Evolutionary conservation across 1,140 invertebrate genomes (phyloP).

Genomic region (Drosophila dunni): DNA sequence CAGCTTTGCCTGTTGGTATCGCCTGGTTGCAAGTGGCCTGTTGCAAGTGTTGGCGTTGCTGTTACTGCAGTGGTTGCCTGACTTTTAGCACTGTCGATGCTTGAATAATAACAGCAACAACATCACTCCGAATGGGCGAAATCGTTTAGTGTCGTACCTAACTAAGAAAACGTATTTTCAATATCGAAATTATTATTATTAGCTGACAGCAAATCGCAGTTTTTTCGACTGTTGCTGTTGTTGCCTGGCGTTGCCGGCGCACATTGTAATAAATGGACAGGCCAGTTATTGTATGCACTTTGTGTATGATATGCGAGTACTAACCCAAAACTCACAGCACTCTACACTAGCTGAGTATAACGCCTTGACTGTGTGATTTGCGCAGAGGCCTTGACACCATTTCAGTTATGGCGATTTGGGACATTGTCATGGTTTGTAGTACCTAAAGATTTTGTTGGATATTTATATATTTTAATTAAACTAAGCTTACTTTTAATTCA

Average conservation of each 20-base stretch:
- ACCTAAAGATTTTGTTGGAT: too few species aligned
- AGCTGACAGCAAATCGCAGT: constrained; percentile 83
- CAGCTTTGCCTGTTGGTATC: constrained; percentile 21
- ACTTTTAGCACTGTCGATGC: constrained; percentile 72
- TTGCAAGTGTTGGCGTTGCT: constrained; percentile 30
- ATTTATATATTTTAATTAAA: too few species aligned
- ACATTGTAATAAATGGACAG: constrained; percentile 81
- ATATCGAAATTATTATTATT: constrained; percentile 84
- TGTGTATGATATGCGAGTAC: constrained; percentile 67
- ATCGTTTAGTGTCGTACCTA: constrained; percentile 83
- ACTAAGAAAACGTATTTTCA: constrained; percentile 83
- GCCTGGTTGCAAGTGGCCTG: constrained; percentile 19
- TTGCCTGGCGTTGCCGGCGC: constrained; percentile 61
- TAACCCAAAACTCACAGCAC: constrained; percentile 51
- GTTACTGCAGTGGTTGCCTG: constrained; percentile 62
- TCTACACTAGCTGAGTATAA: constrained; percentile 16
- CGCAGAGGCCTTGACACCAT: background rate
- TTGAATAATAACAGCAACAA: constrained; percentile 24
- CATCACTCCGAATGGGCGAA: constrained; percentile 70
- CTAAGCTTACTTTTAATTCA: too few species aligned
- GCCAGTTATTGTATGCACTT: constrained; percentile 71
- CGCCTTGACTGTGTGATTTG: background rate
- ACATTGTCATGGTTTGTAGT: too few species aligned
- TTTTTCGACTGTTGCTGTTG: constrained; percentile 72
- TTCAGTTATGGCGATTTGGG: background rate